These are phyloP conservation scores for Sinocyclocheilus anshuiensis DNA, from an alignment of 2,113 vertebrate species.

Conservation along the genomic window DNA sequence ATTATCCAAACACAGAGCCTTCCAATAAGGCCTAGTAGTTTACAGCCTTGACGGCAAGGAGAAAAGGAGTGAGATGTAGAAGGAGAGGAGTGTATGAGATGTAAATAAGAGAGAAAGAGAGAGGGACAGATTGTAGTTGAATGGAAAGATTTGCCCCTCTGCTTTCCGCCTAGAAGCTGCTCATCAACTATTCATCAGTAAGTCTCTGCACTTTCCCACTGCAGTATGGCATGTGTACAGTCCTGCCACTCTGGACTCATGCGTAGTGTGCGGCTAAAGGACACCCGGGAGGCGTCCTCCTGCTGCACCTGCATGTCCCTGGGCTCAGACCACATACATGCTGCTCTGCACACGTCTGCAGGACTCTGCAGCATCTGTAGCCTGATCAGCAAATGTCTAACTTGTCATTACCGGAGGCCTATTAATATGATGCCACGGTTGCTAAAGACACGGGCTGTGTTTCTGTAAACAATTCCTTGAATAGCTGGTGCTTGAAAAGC, in stretches of 20 bases:
- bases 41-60: not conserved
- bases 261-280: slow-evolving; percentile 52
- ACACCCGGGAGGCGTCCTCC: slow-evolving; percentile 62
- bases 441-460: not conserved
- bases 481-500: slow-evolving; percentile 7
- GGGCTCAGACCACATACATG: not conserved
- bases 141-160: slow-evolving; percentile 49
- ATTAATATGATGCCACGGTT: not conserved
- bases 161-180: slow-evolving; percentile 52
- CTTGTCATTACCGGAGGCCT: slow-evolving; percentile 9
- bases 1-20: slow-evolving; percentile 21
- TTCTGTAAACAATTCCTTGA: not conserved
- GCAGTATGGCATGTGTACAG: slow-evolving; percentile 47
- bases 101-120: not conserved
- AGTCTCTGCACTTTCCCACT: slow-evolving; percentile 47
- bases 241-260: slow-evolving; percentile 44
- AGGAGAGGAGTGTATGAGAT: not conserved
- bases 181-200: slow-evolving; percentile 63
- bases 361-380: slow-evolving; percentile 10
- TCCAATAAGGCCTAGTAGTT: slow-evolving; percentile 20
- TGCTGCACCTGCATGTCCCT: slow-evolving; percentile 37
- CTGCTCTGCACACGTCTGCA: not conserved
- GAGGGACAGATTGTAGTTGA: slow-evolving; percentile 35
- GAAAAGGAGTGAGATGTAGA: not conserved
- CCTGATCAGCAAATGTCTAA: not conserved